Percentiles rank a stretch among this genome's conserved stretches.
phyloP scores from a whole-genome alignment of 2,797 vertebrate genomes.

The Arnoldichthys spilopterus region DNA sequence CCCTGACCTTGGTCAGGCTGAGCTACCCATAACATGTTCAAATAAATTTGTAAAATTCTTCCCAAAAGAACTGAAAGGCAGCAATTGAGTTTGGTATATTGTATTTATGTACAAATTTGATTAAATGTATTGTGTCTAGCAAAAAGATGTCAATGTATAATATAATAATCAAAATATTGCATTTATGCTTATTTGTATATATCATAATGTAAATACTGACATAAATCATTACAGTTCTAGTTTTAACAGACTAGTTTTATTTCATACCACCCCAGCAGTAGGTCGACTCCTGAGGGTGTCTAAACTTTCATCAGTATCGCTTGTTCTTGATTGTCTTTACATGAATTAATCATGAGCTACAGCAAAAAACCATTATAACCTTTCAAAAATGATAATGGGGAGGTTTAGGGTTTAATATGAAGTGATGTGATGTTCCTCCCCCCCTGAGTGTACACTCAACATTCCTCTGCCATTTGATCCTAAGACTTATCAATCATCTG shows the following conservation, averaged over 20 bases:
- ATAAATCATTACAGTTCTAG: neutral
- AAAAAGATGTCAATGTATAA: too few relatives aligned
- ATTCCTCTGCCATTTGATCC: slow-evolving; percentile 26
- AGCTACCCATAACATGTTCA: too few relatives aligned
- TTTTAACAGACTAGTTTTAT: neutral
- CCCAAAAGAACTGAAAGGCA: too few relatives aligned
- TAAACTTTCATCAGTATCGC: neutral
- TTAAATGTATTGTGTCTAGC: too few relatives aligned
- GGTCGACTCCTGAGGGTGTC: neutral
- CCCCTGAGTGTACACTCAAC: neutral
- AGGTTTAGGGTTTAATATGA: neutral
- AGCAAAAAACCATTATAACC: neutral
- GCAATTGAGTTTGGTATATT: too few relatives aligned
- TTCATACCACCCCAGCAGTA: neutral
- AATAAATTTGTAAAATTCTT: too few relatives aligned
- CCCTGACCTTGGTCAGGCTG: too few relatives aligned
- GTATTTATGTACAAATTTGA: too few relatives aligned
- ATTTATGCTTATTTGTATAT: too few relatives aligned
- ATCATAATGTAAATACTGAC: too few relatives aligned
- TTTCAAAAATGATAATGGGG: neutral
- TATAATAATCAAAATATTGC: too few relatives aligned
- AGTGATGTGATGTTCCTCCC: neutral
- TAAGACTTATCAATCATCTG: slow-evolving; percentile 40
- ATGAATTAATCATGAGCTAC: neutral
- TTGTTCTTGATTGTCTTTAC: neutral